Evolutionary conservation across 2,888 invertebrate species (phyloP).

Genomic region (Meganola albula): DNA sequence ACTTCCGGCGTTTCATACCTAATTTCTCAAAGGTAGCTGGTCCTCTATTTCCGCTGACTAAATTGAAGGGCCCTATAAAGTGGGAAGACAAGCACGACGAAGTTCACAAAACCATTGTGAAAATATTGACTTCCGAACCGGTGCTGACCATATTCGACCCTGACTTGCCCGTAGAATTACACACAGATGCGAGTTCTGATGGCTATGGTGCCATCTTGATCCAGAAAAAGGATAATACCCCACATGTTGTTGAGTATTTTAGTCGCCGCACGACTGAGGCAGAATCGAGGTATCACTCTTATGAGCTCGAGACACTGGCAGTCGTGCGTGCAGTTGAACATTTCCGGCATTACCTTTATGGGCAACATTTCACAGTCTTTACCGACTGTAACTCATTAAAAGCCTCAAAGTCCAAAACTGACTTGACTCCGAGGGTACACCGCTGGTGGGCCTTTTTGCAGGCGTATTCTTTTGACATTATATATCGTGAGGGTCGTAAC

Average conservation of each 20-base stretch:
- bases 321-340: conserved; percentile 16
- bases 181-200: conserved; percentile 26
- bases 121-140: conserved; percentile 18
- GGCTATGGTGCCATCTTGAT: conserved; percentile 27
- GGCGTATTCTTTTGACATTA: conserved; percentile 22
- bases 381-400: conserved; percentile 26
- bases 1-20: background rate
- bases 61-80: background rate
- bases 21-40: too few relatives aligned
- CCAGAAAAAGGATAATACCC: conserved; percentile 15
- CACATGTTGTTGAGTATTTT: conserved; percentile 25
- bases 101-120: background rate
- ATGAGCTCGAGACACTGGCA: conserved; percentile 28
- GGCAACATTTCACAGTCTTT: conserved; percentile 19
- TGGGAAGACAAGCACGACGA: background rate
- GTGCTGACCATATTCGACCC: conserved; percentile 26
- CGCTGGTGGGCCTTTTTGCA: conserved; percentile 26
- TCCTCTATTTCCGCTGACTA: background rate
- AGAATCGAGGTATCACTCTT: conserved; percentile 24
- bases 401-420: conserved; percentile 20
- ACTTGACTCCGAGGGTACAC: conserved; percentile 22
- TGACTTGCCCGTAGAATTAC: conserved; percentile 15
- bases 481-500: conserved; percentile 12
- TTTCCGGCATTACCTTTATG: background rate
- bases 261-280: conserved; percentile 22